phyloP scores from a whole-genome alignment of 2,113 vertebrate genomes.

The Dipodomys spectabilis region DNA sequence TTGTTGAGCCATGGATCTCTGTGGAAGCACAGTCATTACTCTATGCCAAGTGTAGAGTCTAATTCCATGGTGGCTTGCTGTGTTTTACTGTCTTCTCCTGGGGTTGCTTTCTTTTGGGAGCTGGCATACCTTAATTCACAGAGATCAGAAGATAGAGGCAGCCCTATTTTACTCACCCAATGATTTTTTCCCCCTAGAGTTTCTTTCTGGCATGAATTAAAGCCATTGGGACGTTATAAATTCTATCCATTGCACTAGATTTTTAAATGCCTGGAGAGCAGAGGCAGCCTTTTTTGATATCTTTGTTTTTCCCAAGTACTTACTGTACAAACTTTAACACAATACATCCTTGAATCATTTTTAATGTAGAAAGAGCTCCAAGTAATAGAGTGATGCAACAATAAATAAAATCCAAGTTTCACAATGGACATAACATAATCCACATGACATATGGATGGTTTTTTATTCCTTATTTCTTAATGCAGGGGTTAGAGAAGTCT shows the following conservation, averaged over 20 bases:
- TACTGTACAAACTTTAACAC: conserved; percentile 33
- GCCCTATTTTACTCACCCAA: neutral
- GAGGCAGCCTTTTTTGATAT: conserved; percentile 26
- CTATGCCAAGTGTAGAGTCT: too few relatives aligned
- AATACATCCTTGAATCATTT: conserved; percentile 28
- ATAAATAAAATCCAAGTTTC: conserved; percentile 24
- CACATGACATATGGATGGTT: neutral
- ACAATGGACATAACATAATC: neutral
- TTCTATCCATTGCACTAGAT: conserved; percentile 51
- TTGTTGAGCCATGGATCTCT: neutral
- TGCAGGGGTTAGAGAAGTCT: neutral
- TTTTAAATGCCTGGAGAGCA: neutral
- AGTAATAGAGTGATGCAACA: conserved; percentile 29
- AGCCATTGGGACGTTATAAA: neutral
- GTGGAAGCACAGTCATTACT: neutral
- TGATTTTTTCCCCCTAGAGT: neutral
- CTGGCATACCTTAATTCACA: neutral
- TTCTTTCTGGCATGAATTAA: conserved; percentile 11
- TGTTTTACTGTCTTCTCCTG: neutral
- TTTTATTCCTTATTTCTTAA: conserved; percentile 34
- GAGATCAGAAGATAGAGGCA: neutral
- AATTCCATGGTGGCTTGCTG: neutral
- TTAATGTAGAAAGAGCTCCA: conserved; percentile 39
- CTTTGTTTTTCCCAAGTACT: conserved; percentile 23
- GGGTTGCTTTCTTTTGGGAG: neutral